Evolutionary conservation across 2,888 invertebrate species (phyloP).

Genomic region (Marronus borbonicus): DNA sequence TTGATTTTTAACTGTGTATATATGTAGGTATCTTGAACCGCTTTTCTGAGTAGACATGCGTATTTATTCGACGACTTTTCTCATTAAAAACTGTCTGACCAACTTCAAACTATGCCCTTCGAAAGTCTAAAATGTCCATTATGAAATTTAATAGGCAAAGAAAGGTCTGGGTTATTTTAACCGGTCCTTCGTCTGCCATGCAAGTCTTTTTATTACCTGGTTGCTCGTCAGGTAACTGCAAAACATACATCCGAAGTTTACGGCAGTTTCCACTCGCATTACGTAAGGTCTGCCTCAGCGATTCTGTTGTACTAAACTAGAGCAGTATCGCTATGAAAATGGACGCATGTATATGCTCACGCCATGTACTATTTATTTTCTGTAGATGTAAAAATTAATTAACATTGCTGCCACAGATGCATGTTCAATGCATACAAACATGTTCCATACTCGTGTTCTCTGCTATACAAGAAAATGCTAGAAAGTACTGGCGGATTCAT

Average conservation of each 20-base stretch:
- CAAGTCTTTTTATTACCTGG: background rate
- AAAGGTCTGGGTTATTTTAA: background rate
- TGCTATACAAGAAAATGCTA: no score
- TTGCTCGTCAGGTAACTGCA: background rate
- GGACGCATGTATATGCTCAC: background rate
- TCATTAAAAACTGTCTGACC: no score
- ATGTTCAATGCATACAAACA: background rate
- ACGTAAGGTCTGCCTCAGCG: background rate
- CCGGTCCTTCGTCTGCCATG: background rate
- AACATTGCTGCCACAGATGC: background rate
- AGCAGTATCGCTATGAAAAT: background rate
- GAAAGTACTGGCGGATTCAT: no score
- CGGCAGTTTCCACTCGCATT: conserved; percentile 7
- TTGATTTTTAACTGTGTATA: no score
- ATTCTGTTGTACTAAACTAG: background rate
- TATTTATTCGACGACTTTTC: no score
- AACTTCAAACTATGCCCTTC: no score
- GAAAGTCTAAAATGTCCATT: no score
- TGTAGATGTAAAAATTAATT: conserved; percentile 3
- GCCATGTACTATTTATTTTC: background rate
- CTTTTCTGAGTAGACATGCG: no score
- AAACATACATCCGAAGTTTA: background rate
- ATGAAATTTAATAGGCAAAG: background rate
- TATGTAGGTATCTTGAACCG: no score
- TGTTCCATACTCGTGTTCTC: background rate